These are phyloP conservation scores for Ctena decussata DNA, from an alignment of 2,888 invertebrate genomes.

Conservation along the genomic window DNA sequence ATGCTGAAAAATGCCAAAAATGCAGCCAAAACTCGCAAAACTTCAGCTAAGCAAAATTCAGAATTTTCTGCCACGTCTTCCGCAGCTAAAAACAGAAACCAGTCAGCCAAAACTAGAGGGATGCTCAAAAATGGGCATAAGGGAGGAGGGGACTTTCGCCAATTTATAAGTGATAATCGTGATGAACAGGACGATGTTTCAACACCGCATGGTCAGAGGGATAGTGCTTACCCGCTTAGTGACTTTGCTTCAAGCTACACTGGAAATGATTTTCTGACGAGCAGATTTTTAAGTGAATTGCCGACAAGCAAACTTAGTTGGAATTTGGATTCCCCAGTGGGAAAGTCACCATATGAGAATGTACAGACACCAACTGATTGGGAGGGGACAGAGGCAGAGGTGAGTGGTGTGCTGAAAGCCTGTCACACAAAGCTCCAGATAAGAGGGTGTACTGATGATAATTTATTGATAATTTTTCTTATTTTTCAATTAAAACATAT, in stretches of 20 bases:
- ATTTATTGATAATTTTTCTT: too few species aligned
- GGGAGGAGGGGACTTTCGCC: slow-evolving; percentile 20
- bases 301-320: slow-evolving; percentile 58
- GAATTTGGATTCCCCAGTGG: slow-evolving; percentile 56
- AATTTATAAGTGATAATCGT: slow-evolving; percentile 22
- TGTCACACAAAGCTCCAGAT: too few species aligned
- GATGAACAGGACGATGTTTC: slow-evolving; percentile 44
- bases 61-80: background rate
- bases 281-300: slow-evolving; percentile 66
- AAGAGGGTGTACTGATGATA: too few species aligned
- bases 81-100: slow-evolving; percentile 1
- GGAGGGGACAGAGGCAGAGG: slow-evolving; percentile 69
- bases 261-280: slow-evolving; percentile 69
- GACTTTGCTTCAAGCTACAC: slow-evolving; percentile 49
- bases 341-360: slow-evolving; percentile 48
- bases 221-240: slow-evolving; percentile 39
- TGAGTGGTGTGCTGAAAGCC: slow-evolving; percentile 13
- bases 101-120: slow-evolving; percentile 30
- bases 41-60: slow-evolving; percentile 27
- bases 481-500: too few species aligned
- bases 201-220: slow-evolving; percentile 17
- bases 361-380: slow-evolving; percentile 48
- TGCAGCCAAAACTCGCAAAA: slow-evolving; percentile 26
- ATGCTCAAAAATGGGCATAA: background rate
- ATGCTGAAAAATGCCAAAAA: slow-evolving; percentile 53